Conservation (phyloP, 2,797 vertebrate genomes). For the Ispidina lecontei region DNA sequence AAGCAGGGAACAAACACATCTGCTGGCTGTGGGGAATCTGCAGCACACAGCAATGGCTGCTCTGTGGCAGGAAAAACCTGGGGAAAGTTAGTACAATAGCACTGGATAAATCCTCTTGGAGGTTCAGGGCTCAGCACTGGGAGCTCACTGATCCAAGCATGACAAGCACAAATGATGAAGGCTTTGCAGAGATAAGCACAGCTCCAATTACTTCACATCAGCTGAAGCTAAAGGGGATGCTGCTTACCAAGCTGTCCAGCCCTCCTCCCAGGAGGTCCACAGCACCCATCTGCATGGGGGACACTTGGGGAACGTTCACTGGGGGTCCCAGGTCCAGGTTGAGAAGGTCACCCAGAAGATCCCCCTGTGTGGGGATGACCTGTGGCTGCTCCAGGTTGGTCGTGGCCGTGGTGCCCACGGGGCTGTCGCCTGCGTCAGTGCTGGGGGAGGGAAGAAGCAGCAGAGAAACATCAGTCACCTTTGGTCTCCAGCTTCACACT, state of each 20-base stretch:
- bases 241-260: slow-evolving; percentile 93
- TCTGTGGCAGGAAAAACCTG: neutral
- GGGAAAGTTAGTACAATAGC: neutral
- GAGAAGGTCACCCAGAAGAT: slow-evolving; percentile 94
- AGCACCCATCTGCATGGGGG: slow-evolving; percentile 95
- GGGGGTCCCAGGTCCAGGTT: slow-evolving; percentile 96
- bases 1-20: neutral
- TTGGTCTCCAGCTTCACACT: neutral
- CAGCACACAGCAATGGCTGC: neutral
- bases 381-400: slow-evolving; percentile 90
- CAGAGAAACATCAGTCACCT: neutral
- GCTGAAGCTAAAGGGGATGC: neutral
- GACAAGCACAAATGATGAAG: neutral
- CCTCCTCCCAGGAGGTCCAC: slow-evolving; percentile 97
- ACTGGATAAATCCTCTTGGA: slow-evolving; percentile 29
- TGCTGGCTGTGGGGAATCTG: neutral
- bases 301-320: slow-evolving; percentile 93
- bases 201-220: neutral
- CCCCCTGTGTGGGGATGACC: slow-evolving; percentile 95
- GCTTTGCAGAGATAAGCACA: slow-evolving; percentile 41
- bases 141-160: slow-evolving; percentile 17
- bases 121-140: neutral
- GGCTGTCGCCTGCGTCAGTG: slow-evolving; percentile 94
- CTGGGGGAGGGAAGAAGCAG: slow-evolving; percentile 67
- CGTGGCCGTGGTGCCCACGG: slow-evolving; percentile 84